phyloP scores from a whole-genome alignment of 2,888 invertebrate genomes.

The Cyrtodaria siliqua region DNA sequence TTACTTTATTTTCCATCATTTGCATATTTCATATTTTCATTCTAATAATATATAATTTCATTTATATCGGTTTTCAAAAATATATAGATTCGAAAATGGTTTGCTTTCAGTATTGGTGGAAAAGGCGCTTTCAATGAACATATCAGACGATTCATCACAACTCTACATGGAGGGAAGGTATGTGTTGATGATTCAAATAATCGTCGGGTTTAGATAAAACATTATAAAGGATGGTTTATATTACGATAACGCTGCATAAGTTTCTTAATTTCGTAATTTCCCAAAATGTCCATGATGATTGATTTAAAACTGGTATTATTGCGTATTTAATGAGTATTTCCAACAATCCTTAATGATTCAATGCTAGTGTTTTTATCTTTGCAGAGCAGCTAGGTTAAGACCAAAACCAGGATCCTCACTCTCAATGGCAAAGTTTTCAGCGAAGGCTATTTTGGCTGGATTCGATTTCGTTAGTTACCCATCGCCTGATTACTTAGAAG shows the following conservation, averaged over 20 bases:
- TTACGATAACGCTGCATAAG: too few relatives aligned
- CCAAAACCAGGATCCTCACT: conserved; percentile 19
- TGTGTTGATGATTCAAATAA: not conserved
- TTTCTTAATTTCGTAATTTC: too few relatives aligned
- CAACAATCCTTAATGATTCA: too few relatives aligned
- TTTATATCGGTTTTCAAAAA: too few relatives aligned
- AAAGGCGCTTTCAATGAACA: conserved; percentile 38
- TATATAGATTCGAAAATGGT: too few relatives aligned
- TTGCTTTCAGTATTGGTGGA: conserved; percentile 45
- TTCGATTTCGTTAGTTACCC: conserved; percentile 63
- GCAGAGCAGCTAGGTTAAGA: conserved; percentile 43
- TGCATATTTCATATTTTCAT: too few relatives aligned
- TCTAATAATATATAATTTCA: too few relatives aligned
- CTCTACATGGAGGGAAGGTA: conserved; percentile 62
- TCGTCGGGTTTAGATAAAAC: too few relatives aligned
- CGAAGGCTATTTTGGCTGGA: conserved; percentile 61
- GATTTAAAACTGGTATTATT: not conserved
- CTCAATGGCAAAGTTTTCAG: conserved; percentile 25
- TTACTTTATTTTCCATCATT: too few relatives aligned
- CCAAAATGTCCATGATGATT: too few relatives aligned
- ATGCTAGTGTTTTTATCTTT: conserved; percentile 5
- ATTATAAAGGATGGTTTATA: too few relatives aligned
- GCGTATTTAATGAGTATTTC: too few relatives aligned
- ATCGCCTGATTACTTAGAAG: conserved; percentile 48
- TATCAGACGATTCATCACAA: conserved; percentile 14